Conservation (phyloP, 2,797 vertebrate genomes). For the Pagetopsis macropterus region DNA sequence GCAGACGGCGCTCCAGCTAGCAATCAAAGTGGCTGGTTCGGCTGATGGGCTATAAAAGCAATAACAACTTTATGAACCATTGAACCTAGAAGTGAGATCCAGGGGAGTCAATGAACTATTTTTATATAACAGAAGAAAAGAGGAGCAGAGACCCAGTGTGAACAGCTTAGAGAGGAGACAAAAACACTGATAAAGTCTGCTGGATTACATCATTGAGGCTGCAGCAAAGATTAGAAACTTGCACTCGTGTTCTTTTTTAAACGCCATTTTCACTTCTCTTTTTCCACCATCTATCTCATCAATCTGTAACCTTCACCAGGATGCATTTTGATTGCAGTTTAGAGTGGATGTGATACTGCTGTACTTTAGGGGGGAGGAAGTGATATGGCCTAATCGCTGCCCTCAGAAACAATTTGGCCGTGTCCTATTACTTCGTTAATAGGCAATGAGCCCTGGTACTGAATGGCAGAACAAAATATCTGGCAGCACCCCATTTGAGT, state of each 20-base stretch:
- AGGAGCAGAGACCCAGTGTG: conserved; percentile 17
- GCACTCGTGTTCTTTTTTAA: not conserved
- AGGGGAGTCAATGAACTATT: conserved; percentile 26
- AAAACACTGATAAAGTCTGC: conserved; percentile 37
- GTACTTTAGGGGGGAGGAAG: conserved; percentile 53
- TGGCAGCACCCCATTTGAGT: conserved; percentile 42
- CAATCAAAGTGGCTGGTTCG: conserved; percentile 17
- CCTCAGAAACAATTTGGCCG: conserved; percentile 57
- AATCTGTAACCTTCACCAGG: conserved; percentile 54
- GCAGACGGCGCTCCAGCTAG: conserved; percentile 4
- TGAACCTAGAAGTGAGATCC: conserved; percentile 18
- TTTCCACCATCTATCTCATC: conserved; percentile 33
- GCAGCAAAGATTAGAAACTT: conserved; percentile 25
- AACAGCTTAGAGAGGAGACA: conserved; percentile 35
- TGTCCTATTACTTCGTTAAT: conserved; percentile 78
- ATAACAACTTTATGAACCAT: conserved; percentile 31
- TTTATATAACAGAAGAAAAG: conserved; percentile 30
- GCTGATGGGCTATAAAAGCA: conserved; percentile 21
- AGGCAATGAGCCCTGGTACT: conserved; percentile 64
- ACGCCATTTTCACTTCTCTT: conserved; percentile 41
- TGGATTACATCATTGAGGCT: conserved; percentile 24
- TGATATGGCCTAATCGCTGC: conserved; percentile 68
- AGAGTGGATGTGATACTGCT: conserved; percentile 60
- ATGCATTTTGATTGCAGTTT: conserved; percentile 58
- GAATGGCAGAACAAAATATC: conserved; percentile 67